Evolutionary conservation across 2,797 vertebrate genomes (phyloP), one percentile per base, ranked within the genome.

Genomic region (Crenichthys baileyi): DNA sequence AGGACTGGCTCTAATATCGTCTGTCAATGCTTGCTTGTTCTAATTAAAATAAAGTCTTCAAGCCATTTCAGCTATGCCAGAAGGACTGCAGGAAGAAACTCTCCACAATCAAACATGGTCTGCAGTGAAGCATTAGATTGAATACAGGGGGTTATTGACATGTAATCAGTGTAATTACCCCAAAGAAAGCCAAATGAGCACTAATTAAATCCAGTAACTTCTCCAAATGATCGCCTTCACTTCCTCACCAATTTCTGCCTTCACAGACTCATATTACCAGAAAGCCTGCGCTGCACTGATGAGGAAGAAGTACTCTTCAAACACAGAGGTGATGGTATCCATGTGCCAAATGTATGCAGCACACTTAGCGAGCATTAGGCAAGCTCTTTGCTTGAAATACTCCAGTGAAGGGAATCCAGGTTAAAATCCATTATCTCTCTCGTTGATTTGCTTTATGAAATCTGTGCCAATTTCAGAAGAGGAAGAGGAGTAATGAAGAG

Each of bases 161-260:
- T 79, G 87, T 72, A 87, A 88, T 90, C 85, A 89, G 85, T 31
- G 79, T 90, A 91, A 92, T 87, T 92, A 82, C 88, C 60, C 83
- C 31, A 70, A 84, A 91, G 90, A 90, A 91, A 72, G 76, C 80
- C 76, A 80, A 88, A 78, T 75, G 74, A 85, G 85, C 86, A 65
- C 61, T 83, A 85, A 90, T 84, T 82, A 87, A 75, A 53, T 72
- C 31, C 84, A 68, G 87, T 79, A 84, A 80, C 74, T 84, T 83
- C 89, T 91, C 85, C 84, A 90, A 72, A 79, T 70, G 83, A 92
- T 88, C 80, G 50, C 85, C 70, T 86, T 86, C 48, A 79, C 78
- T 78, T 87, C 61, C 85, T 71, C 41, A n/a, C 73, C 80, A 22
- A 68, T 85, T 76, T 85, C 79, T 73, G 72, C 46, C 82, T 63